Conservation (phyloP, 2,113 vertebrate genomes). For the Electrona antarctica region DNA sequence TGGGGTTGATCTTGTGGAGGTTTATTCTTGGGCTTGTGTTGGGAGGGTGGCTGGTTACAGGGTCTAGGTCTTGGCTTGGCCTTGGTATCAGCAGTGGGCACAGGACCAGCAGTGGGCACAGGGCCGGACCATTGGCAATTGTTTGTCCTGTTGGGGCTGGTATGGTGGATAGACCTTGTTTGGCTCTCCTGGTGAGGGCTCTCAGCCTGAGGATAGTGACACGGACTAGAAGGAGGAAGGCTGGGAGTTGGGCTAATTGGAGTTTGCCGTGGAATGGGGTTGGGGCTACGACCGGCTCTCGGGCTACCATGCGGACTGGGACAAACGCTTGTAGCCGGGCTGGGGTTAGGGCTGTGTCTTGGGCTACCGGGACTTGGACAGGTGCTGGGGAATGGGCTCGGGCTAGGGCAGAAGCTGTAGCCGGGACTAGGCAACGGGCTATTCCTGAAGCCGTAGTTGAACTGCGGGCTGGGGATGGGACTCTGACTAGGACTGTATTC, state of each 20-base stretch:
- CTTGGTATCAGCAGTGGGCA: conserved; percentile 40
- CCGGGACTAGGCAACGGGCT: conserved; percentile 76
- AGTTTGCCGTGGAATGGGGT: conserved; percentile 60
- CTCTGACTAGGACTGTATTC: conserved; percentile 73
- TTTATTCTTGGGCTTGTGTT: conserved; percentile 45
- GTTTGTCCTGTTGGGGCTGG: conserved; percentile 58
- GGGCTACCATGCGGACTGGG: conserved; percentile 71
- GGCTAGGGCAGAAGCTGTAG: conserved; percentile 80
- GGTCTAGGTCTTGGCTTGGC: conserved; percentile 46
- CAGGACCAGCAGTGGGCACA: conserved; percentile 28
- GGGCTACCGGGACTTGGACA: conserved; percentile 65
- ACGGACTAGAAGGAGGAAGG: conserved; percentile 36
- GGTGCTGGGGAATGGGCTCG: conserved; percentile 62
- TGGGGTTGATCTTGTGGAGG: conserved; percentile 45
- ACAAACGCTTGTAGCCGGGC: conserved; percentile 70
- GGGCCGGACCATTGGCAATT: conserved; percentile 57
- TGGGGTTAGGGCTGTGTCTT: conserved; percentile 46
- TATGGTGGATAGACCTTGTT: conserved; percentile 32
- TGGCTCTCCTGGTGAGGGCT: conserved; percentile 46
- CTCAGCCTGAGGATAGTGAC: conserved; percentile 49
- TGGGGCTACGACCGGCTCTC: conserved; percentile 57
- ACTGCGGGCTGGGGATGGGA: conserved; percentile 76
- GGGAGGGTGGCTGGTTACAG: conserved; percentile 32
- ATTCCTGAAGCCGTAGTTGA: conserved; percentile 78
- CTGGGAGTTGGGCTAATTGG: conserved; percentile 72